A percentile compares a stretch with the other conserved stretches of the same genome.
Conservation (phyloP, 1,140 invertebrate genomes). For the Drosophila takahashii region DNA sequence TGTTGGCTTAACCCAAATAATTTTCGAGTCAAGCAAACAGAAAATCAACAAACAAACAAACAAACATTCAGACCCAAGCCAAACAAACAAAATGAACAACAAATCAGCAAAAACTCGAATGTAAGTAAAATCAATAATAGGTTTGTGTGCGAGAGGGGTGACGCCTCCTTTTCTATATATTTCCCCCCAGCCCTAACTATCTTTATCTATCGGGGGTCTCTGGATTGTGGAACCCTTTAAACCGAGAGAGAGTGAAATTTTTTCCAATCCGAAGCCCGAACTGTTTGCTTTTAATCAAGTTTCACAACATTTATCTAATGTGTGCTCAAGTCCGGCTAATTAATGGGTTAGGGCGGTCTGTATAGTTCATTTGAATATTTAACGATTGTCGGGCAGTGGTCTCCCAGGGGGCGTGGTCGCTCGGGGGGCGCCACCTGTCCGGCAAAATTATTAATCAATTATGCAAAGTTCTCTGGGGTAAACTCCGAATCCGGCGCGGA, state of each 20-base stretch:
- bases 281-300: slow-evolving; percentile 45
- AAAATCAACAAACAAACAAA: slow-evolving; percentile 55
- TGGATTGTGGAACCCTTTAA: slow-evolving; percentile 15
- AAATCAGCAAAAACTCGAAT: slow-evolving; percentile 54
- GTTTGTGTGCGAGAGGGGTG: slow-evolving; percentile 12
- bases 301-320: slow-evolving; percentile 45
- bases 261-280: slow-evolving; percentile 12
- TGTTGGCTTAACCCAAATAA: slow-evolving; percentile 66
- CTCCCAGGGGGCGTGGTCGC: slow-evolving; percentile 27
- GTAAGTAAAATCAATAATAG: slow-evolving; percentile 56
- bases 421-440: slow-evolving; percentile 42
- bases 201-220: neutral
- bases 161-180: slow-evolving; percentile 11
- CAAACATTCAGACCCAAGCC: slow-evolving; percentile 26
- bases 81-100: slow-evolving; percentile 50
- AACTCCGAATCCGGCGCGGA: slow-evolving; percentile 6
- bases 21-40: slow-evolving; percentile 57
- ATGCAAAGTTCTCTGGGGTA: slow-evolving; percentile 50
- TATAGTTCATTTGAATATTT: slow-evolving; percentile 53
- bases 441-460: slow-evolving; percentile 60
- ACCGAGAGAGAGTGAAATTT: slow-evolving; percentile 14
- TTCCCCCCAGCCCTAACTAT: neutral
- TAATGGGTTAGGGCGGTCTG: slow-evolving; percentile 41
- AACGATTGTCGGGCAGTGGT: slow-evolving; percentile 23
- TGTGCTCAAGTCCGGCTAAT: slow-evolving; percentile 31